Evolutionary conservation across 2,113 vertebrate species (phyloP), one percentile per base, ranked within the genome.

Genomic region (Gambusia holbrooki): DNA sequence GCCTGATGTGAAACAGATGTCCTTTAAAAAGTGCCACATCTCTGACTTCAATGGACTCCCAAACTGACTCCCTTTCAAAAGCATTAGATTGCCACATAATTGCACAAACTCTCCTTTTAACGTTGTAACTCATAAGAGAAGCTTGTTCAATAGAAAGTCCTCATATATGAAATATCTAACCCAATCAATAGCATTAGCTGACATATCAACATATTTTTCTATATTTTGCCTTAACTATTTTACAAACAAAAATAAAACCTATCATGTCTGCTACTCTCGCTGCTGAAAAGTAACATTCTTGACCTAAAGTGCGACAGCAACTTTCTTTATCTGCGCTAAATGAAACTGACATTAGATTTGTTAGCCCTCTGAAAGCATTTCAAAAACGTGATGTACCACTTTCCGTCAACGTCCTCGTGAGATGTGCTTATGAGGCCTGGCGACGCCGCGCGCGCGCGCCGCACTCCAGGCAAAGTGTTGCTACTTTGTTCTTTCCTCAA

Each of bases 401-500:
- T 82, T 83, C 62, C 58, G 65, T 88, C 77, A 77, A 11, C 10
- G 75, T 85, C 87, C 71, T 73, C 28, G 19, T 30, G 65, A 82
- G 80, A 73, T 78, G 74, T 76, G 62, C 81, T 79, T 14, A 76
- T 27, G 74, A 88, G 61, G 71, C 83, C 63, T 82, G 63, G 27
- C 77, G 48, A 76, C 42, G 81, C 75, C 78, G 86, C 27, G 69
- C 69, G 76, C 69, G 76, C 83, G 81, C 77, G 80, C 76, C 19
- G n/a, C 84, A 84, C 83, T 88, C 78, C 65, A 85, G 78, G 67
- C 51, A 12, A 88, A 85, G 86, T 81, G 81, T 85, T 61, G 66
- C 29, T 79, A 84, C 91, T 91, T 91, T 89, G 88, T 88, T 91
- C 87, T 91, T 88, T 84, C 62, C 76, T 71, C 85, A 62, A 83